Base-by-base conservation (phyloP, 2,888 invertebrate species). In the Phrixothrix hirtus region DNA sequence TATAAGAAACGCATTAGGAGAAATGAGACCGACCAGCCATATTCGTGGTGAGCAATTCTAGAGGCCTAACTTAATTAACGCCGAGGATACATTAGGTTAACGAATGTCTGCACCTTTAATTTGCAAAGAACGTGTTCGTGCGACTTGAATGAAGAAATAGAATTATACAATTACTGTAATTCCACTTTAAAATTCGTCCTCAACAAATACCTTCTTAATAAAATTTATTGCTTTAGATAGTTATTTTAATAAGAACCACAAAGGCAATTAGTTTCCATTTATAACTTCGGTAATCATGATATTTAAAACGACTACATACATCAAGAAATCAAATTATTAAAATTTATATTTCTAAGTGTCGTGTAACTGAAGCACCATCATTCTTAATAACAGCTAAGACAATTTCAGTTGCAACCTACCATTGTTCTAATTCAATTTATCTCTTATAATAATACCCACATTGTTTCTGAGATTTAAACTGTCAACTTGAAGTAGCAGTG, bases 341-440 rank as follows among this genome's bases (percentile, higher is more conserved):
- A 41, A n/a, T 44, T 51, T 25, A 35, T 47, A 16, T 38, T 29
- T 34, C 27, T 21, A 38, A 51, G 36, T 46, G 39, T 47, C 52
- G 52, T 32, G 41, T 46, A 34, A 47, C 41, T 53, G 42, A 48
- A 53, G 46, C 46, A 42, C 46, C 55, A 55, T 50, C 46, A 50
- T 50, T 55, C 45, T 55, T 55, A 50, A 55, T 55, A 50, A 50
- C 38, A 43, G 39, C 36, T 30, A 44, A 50, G 48, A 55, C 55
- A 45, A 46, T 46, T 55, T 50, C 50, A 55, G 45, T 55, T 59
- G 52, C 51, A 55, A 59, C 54, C 45, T 50, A 57, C 56, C 55
- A 60, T 58, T 62, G 58, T 58, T 60, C 56, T 63, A 63, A 63
- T 63, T 63, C 53, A 63, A 63, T 63, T 63, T 57, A 44, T 48